phyloP scores from a whole-genome alignment of 1,140 invertebrate genomes.

The Halyomorpha halys region DNA sequence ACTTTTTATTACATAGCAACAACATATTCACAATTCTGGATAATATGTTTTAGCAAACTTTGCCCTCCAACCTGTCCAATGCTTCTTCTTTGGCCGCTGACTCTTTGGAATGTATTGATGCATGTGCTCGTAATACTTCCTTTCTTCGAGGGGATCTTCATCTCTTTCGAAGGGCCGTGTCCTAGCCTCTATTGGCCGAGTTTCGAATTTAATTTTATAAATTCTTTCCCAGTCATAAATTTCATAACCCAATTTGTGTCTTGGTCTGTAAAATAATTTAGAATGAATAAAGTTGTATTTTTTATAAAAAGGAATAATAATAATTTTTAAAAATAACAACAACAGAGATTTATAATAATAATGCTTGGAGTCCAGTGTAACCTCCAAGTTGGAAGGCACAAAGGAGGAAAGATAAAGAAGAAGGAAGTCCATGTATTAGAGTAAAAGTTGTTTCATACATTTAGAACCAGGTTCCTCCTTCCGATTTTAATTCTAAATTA shows the following conservation, averaged over 20 bases:
- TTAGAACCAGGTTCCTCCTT: too few relatives aligned
- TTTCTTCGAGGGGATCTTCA: conserved; percentile 30
- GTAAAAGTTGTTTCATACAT: too few relatives aligned
- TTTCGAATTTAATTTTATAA: conserved; percentile 32
- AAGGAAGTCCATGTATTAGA: too few relatives aligned
- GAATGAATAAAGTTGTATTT: too few relatives aligned
- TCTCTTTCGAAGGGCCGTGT: conserved; percentile 31
- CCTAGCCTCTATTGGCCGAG: conserved; percentile 29
- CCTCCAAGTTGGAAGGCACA: too few relatives aligned
- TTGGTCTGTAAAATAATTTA: conserved; percentile 26
- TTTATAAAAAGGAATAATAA: too few relatives aligned
- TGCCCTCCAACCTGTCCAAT: conserved; percentile 26
- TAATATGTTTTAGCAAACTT: conserved; percentile 28
- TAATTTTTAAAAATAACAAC: too few relatives aligned
- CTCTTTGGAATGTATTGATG: conserved; percentile 24
- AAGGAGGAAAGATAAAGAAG: too few relatives aligned
- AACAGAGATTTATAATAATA: too few relatives aligned
- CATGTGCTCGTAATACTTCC: conserved; percentile 26
- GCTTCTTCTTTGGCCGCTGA: conserved; percentile 24
- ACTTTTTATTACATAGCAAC: too few relatives aligned
- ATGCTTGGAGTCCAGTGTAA: too few relatives aligned
- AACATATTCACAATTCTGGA: conserved; percentile 21
- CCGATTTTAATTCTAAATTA: too few relatives aligned
- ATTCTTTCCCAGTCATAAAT: conserved; percentile 34
- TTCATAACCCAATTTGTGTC: conserved; percentile 29